Percentiles rank a stretch among this genome's conserved stretches.
Conservation (phyloP, 2,113 vertebrate genomes). For the Podarcis muralis region DNA sequence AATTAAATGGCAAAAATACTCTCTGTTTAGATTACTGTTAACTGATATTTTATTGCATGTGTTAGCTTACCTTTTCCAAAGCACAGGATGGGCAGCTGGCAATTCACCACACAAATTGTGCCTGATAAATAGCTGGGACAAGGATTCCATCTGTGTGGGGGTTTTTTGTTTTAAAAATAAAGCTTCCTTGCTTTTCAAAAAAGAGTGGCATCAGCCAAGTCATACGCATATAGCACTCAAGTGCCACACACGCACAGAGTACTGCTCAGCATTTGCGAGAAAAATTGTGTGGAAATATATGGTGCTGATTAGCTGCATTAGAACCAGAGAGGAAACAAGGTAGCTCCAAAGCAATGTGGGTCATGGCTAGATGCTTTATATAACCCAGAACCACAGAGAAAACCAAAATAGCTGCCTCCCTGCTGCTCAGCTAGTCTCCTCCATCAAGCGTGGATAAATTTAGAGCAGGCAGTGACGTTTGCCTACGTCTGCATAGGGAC, state of each 20-base stretch:
- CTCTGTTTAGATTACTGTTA: background rate
- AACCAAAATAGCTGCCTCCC: slow-evolving; percentile 92
- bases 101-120: background rate
- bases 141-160: background rate
- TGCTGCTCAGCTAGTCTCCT: slow-evolving; percentile 91
- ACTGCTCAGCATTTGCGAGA: slow-evolving; percentile 28
- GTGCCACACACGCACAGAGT: rapidly evolving
- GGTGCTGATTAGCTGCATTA: slow-evolving; percentile 57
- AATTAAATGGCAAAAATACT: background rate
- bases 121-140: background rate
- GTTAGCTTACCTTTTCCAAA: background rate
- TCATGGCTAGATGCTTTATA: slow-evolving; percentile 80
- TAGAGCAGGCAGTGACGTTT: slow-evolving; percentile 92
- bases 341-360: slow-evolving; percentile 69
- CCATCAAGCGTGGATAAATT: slow-evolving; percentile 93
- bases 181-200: slow-evolving; percentile 39
- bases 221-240: background rate
- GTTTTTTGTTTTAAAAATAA: background rate
- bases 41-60: background rate
- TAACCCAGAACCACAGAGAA: slow-evolving; percentile 80
- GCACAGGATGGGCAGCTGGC: background rate
- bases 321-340: slow-evolving; percentile 42
- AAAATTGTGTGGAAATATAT: slow-evolving; percentile 37
- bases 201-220: slow-evolving; percentile 23
- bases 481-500: slow-evolving; percentile 90